Evolutionary conservation across 2,888 invertebrate species (phyloP), one percentile per base, ranked within the genome.

Genomic region (Pheosia gnoma): DNA sequence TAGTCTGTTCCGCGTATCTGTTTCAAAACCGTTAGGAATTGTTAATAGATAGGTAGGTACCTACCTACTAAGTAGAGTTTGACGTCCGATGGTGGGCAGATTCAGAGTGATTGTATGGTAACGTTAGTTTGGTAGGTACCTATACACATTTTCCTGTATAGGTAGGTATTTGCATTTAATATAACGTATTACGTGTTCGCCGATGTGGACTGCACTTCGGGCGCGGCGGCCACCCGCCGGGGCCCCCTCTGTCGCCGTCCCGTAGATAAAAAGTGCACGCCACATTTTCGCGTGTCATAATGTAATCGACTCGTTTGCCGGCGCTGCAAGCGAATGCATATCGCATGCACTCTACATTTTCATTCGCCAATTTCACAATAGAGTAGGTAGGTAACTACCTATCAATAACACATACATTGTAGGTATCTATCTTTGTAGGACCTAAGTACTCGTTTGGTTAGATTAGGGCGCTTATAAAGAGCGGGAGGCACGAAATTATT

Each of bases 251-350:
- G 75, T 71, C 77, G 80, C 75, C 78, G 82, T 81, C 84, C 82
- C 85, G 88, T 87, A 85, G 91, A 90, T 90, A 89, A 87, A 85
- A 85, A 89, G 84, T 89, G 89, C 88, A 87, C 82, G 82, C 78
- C 81, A 82, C 86, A 85, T 87, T 87, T 87, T 82, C 78, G 79
- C 81, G 82, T 87, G 81, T 77, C 82, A 85, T 77, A 82, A 75
- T 75, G 75, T 69, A 68, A 65, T 58, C 61, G 68, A 80, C 77
- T 77, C 80, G 83, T 85, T 83, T 75, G 78, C 71, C 71, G 57
- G 70, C 70, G 56, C 52, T 77, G 77, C 82, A 83, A 25, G 1
- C 25, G 25, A 83, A 78, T 84, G 86, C 87, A 85, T 84, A 81
- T 78, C 75, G 61, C 65, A 59, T 77, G 79, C 81, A 79, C 75